Evolutionary conservation across 1,140 invertebrate species (phyloP).

Genomic region (Harlomillsia oculata): DNA sequence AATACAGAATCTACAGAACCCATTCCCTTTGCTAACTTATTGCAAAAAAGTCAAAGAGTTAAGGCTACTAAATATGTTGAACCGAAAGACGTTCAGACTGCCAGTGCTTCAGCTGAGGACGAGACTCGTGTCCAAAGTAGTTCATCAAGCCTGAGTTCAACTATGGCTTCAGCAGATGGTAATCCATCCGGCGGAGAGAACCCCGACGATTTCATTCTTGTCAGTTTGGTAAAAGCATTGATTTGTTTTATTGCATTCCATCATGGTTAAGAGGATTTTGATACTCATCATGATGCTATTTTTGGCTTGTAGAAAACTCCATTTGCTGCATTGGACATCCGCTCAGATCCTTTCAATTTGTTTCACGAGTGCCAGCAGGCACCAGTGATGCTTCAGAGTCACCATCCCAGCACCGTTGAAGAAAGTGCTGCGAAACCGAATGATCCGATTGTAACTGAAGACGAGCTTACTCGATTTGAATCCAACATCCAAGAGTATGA

Average conservation of each 20-base stretch:
- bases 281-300: not conserved
- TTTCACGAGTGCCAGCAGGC: constrained; percentile 19
- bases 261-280: not conserved
- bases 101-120: not conserved
- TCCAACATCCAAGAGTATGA: constrained; percentile 17
- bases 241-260: not conserved
- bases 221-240: constrained; percentile 2
- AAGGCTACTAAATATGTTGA: not conserved
- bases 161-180: not conserved
- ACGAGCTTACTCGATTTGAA: constrained; percentile 16
- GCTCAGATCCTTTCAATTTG: constrained; percentile 9
- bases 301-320: constrained; percentile 1
- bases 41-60: not conserved
- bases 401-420: not conserved
- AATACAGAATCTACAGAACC: not conserved
- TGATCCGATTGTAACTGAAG: constrained; percentile 4
- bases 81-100: not conserved
- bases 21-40: constrained; percentile 5
- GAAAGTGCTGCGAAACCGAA: constrained; percentile 1
- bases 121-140: too few relatives aligned
- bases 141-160: too few relatives aligned
- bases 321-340: constrained; percentile 5
- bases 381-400: constrained; percentile 3
- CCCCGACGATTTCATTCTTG: constrained; percentile 4
- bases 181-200: not conserved